Evolutionary conservation across 64 coral and sea anemone genomes (phyloP), one percentile per base, ranked within the genome.

Genomic region (Exaiptasia diaphana): DNA sequence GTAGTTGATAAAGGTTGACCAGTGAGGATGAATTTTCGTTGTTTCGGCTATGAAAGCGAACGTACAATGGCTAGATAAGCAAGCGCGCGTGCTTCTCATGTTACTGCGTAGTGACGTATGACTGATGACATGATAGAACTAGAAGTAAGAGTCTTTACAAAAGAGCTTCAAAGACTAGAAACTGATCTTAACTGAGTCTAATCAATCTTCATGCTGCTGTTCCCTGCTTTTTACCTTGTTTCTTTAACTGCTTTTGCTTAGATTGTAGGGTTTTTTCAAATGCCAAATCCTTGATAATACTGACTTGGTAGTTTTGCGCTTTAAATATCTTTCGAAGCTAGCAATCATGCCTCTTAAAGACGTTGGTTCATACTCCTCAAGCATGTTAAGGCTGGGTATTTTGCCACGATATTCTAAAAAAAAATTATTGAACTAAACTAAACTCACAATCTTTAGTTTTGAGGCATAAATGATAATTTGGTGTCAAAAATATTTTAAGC

Each of bases 181-280:
- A n/a, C n/a, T n/a, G n/a, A n/a, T n/a, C n/a, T n/a, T n/a, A n/a
- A n/a, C n/a, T n/a, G n/a, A n/a, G 49, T 10, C 10, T 12, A 52
- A 52, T 52, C 49, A 52, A 52, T 52, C 49, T 12, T 52, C 49
- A n/a, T 52, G n/a, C 49, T 52, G 49, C 10, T 12, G 49, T n/a
- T n/a, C n/a, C 10, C 10, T 10, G n/a, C 49, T 10, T n/a, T n/a
- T 52, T 52, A n/a, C 82, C 67, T 74, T 37, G 54, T 40, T 85
- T 85, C 53, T 77, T 87, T 41, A 77, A 32, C 45, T 38, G 29
- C 72, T 87, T 87, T 78, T 87, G 84, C 73, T 78, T 87, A 18
- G 60, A 50, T 23, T 42, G 68, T 29, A 76, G 45, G 30, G 56
- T 81, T 41, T 45, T 67, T 43, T 54, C 52, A 54, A 54, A 54